Evolutionary conservation across 2,888 invertebrate genomes (phyloP).

Genomic region (Catonia carolina): DNA sequence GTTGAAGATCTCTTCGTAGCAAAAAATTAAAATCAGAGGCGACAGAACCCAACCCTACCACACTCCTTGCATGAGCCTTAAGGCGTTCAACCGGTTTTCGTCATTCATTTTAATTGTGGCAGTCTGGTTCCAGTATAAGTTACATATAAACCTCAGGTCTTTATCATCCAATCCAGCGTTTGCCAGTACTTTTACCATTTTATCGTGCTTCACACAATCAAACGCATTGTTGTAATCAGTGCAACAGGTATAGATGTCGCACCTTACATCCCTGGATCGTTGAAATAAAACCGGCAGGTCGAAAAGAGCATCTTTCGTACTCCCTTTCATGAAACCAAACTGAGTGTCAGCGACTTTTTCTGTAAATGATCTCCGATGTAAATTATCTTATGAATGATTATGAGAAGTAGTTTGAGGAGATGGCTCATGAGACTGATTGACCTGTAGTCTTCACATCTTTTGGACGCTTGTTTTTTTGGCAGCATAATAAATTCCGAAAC

Average conservation of each 20-base stretch:
- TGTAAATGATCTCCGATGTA: slow-evolving; percentile 18
- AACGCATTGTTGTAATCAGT: slow-evolving; percentile 33
- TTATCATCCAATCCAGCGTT: slow-evolving; percentile 16
- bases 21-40: slow-evolving; percentile 24
- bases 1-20: slow-evolving; percentile 24
- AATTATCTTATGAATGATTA: slow-evolving; percentile 23
- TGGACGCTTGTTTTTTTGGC: slow-evolving; percentile 28
- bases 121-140: slow-evolving; percentile 24
- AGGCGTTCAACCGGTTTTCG: slow-evolving; percentile 13
- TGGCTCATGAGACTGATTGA: slow-evolving; percentile 31
- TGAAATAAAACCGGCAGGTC: slow-evolving; percentile 18
- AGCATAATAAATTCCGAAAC: slow-evolving; percentile 25
- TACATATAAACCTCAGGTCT: slow-evolving; percentile 21
- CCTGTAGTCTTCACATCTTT: slow-evolving; percentile 27
- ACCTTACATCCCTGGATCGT: slow-evolving; percentile 22
- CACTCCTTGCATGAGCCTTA: slow-evolving; percentile 18
- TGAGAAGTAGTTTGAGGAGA: slow-evolving; percentile 29
- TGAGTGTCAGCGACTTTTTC: slow-evolving; percentile 28
- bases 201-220: too few species aligned
- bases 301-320: slow-evolving; percentile 26
- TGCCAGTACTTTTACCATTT: slow-evolving; percentile 28
- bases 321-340: slow-evolving; percentile 31
- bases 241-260: slow-evolving; percentile 17
- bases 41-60: slow-evolving; percentile 23
- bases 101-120: slow-evolving; percentile 16